Conservation (phyloP, 2,888 invertebrate genomes). For the Xestoiulus laeticollis region DNA sequence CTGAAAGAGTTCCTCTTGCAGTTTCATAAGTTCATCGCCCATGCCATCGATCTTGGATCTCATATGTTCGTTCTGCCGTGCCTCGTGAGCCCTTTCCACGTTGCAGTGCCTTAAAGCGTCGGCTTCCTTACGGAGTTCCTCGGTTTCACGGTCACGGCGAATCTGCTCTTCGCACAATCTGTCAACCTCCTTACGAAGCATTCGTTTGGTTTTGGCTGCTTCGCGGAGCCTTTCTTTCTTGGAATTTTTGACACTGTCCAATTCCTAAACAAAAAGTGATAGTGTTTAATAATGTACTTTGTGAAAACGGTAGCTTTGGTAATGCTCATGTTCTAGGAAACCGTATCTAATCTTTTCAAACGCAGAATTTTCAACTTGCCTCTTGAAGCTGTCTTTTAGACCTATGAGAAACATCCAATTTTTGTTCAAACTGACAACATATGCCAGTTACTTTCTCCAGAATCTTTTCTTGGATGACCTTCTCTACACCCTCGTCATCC, state of each 20-base stretch:
- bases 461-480: constrained; percentile 43
- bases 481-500: constrained; percentile 43
- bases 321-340: too few species aligned
- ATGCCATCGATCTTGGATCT: constrained; percentile 49
- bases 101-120: constrained; percentile 36
- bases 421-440: constrained; percentile 17
- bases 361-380: not conserved
- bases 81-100: constrained; percentile 46
- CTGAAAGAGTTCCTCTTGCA: constrained; percentile 42
- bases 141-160: constrained; percentile 44
- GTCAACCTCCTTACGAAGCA: constrained; percentile 54
- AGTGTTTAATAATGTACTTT: not conserved
- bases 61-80: constrained; percentile 52
- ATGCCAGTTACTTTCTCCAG: constrained; percentile 50
- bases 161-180: constrained; percentile 50
- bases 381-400: not conserved
- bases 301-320: too few species aligned
- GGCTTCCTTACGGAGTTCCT: constrained; percentile 34
- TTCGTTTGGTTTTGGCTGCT: constrained; percentile 53
- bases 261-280: constrained; percentile 49
- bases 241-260: constrained; percentile 51
- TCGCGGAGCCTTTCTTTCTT: constrained; percentile 54
- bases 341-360: too few species aligned
- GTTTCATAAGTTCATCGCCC: constrained; percentile 51
- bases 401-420: constrained; percentile 23